Evolutionary conservation across 2,113 vertebrate species (phyloP), one percentile per base, ranked within the genome.

Genomic region (Chaetops frenatus): DNA sequence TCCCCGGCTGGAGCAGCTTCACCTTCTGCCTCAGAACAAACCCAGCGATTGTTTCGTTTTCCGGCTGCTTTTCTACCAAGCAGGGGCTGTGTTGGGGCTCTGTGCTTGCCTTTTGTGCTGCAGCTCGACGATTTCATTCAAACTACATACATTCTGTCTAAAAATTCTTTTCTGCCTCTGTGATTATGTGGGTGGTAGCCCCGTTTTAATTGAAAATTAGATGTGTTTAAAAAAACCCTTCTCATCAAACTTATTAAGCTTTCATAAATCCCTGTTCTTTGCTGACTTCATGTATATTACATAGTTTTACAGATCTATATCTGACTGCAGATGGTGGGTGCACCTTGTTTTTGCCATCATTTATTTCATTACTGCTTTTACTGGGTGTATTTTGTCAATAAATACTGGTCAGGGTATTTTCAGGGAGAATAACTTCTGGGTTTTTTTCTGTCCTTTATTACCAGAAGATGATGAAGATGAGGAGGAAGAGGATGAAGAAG

Each of bases 401-500:
- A 66, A 23, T 78, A 31, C 9, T 70, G 33, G n/a, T 82, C 4
- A 2, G 21, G 64, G 12, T 89, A 7, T 88, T 94, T 72, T 44
- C 60, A 36, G 12, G 36, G 64, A 89, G 42, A 92, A 12, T 97
- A 95, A 97, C 1, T 0, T 29, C 40, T 57, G 1, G 40, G 90
- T 71, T 40, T 20, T 86, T 73, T 94, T 78, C 31, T 42, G 3
- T 94, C 61, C 72, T 90, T 38, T 76, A 1, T 92, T 83, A 86
- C 77, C 86, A 0, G 96, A 98, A 4, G 99, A 99, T 0, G 99
- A 99, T 0, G 99, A 99, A 0, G 99, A 99, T 0, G 98, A 99
- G 0, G 99, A 99, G 0, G 99, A 99, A 0, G 99, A 99, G 0
- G 99, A 99, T 1, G 99, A 99, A 1, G 99, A 99, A 62, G 99